phyloP scores from a whole-genome alignment of 2,888 invertebrate genomes.

The Euphydryas editha region DNA sequence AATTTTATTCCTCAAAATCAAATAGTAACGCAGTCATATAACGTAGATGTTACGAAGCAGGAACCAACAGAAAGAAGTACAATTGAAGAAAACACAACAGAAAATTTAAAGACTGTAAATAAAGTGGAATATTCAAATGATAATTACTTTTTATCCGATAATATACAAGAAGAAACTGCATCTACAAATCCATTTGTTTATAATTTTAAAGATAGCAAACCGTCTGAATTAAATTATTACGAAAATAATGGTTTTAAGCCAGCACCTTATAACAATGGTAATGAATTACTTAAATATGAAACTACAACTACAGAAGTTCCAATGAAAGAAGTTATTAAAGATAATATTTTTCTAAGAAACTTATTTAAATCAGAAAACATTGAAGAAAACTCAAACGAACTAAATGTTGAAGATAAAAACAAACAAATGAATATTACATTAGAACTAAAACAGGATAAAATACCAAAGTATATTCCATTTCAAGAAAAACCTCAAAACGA shows the following conservation, averaged over 20 bases:
- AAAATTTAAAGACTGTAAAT: conserved; percentile 17
- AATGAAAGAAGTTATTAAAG: conserved; percentile 57
- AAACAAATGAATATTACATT: conserved; percentile 45
- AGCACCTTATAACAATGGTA: conserved; percentile 38
- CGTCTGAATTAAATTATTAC: conserved; percentile 43
- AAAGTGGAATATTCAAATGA: conserved; percentile 11
- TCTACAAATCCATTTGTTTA: conserved; percentile 14
- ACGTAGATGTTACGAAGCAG: conserved; percentile 59
- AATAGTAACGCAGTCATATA: conserved; percentile 62
- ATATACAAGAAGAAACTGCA: conserved; percentile 1
- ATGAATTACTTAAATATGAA: conserved; percentile 35
- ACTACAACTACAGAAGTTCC: conserved; percentile 43
- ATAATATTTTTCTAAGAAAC: conserved; percentile 71
- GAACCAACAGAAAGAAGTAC: conserved; percentile 53
- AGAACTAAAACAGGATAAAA: conserved; percentile 57
- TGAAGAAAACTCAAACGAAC: conserved; percentile 47
- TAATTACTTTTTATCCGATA: conserved; percentile 9
- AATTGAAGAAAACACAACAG: conserved; percentile 26
- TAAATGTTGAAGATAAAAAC: conserved; percentile 27
- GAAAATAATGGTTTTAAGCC: conserved; percentile 42
- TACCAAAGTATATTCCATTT: conserved; percentile 56
- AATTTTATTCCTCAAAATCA: conserved; percentile 60
- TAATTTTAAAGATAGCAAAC: conserved; percentile 26
- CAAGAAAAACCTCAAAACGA: conserved; percentile 60
- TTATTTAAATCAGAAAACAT: conserved; percentile 53